Evolutionary conservation across 2,797 vertebrate genomes (phyloP).

Genomic region (Meriones psammophilus): DNA sequence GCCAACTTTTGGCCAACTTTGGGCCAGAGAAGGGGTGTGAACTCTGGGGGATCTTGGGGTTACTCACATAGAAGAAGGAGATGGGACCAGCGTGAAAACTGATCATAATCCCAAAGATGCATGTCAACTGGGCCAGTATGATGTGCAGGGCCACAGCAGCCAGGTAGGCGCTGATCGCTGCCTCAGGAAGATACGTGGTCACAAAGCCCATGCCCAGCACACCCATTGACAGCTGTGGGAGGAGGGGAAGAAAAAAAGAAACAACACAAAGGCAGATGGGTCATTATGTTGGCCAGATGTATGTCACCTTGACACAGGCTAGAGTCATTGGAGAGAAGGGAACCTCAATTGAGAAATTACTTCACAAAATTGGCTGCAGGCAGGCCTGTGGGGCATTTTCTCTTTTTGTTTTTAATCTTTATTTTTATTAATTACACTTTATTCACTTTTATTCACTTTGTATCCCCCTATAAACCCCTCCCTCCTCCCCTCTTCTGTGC

Average conservation of each 20-base stretch:
- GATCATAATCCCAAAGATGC: conserved; percentile 80
- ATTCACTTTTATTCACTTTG: no score
- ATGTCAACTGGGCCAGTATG: conserved; percentile 83
- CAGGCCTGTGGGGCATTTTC: not conserved
- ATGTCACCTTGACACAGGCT: not conserved
- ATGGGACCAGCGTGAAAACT: conserved; percentile 81
- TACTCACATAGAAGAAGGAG: conserved; percentile 86
- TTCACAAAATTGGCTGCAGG: not conserved
- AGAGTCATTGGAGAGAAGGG: no score
- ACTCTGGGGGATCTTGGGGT: not conserved
- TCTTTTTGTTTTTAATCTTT: no score
- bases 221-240: conserved; percentile 82
- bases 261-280: not conserved
- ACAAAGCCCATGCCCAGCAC: conserved; percentile 83
- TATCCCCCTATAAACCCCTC: no score
- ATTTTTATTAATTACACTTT: no score
- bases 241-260: not conserved
- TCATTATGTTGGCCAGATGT: not conserved
- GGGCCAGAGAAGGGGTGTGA: not conserved
- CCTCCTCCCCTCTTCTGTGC: no score
- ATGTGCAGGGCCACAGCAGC: conserved; percentile 80
- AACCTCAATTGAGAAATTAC: not conserved
- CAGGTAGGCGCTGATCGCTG: conserved; percentile 82
- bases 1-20: no score
- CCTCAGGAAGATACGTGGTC: conserved; percentile 79